A percentile compares a stretch with the other conserved stretches of the same genome.
phyloP scores from a whole-genome alignment of 2,888 invertebrate genomes.

The Diarsia brunnea region DNA sequence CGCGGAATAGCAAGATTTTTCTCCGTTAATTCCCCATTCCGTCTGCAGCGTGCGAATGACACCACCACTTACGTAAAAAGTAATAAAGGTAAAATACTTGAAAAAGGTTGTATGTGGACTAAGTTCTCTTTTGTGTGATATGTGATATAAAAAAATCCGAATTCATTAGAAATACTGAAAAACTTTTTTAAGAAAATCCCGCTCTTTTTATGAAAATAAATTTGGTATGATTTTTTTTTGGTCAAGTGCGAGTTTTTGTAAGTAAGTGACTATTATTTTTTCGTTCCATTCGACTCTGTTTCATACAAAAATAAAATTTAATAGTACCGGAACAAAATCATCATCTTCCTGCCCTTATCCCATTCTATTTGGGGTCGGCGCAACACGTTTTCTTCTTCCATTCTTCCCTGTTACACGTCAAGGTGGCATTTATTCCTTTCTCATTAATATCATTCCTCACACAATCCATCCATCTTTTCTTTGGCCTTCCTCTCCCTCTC shows the following conservation, averaged over 20 bases:
- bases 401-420: too few species aligned
- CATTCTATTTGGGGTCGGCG: too few species aligned
- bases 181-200: neutral
- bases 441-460: too few species aligned
- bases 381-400: too few species aligned
- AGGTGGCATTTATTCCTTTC: too few species aligned
- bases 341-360: too few species aligned
- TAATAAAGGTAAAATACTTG: neutral
- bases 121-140: neutral
- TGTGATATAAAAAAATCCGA: neutral
- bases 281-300: neutral
- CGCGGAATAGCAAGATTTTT: conserved; percentile 9
- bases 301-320: too few species aligned
- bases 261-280: neutral
- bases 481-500: too few species aligned
- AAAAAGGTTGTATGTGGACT: neutral
- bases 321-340: too few species aligned
- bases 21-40: conserved; percentile 17
- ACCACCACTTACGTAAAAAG: neutral
- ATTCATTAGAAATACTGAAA: neutral
- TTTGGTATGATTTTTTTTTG: neutral
- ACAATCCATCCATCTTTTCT: too few species aligned
- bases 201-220: neutral
- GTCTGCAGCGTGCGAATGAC: neutral
- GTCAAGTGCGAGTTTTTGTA: neutral